These are phyloP conservation scores for Hipposideros larvatus DNA, from an alignment of 2,797 vertebrate species.

Conservation along the genomic window DNA sequence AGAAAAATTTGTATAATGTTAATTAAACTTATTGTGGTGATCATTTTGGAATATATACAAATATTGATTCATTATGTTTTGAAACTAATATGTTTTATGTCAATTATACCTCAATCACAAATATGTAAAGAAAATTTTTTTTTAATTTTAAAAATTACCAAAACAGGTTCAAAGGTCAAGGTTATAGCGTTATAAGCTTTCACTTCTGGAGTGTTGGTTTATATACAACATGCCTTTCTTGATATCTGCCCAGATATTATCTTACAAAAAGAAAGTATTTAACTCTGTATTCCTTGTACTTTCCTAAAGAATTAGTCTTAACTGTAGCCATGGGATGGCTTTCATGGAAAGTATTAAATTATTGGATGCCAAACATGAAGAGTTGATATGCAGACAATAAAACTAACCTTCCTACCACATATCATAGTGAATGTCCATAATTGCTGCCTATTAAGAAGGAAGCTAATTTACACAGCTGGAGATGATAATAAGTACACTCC, in stretches of 20 bases:
- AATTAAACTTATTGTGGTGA: no score
- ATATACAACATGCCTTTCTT: neutral
- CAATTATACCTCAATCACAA: neutral
- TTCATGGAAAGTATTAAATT: constrained; percentile 83
- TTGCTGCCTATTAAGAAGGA: constrained; percentile 64
- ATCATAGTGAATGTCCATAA: constrained; percentile 77
- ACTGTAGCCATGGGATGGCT: constrained; percentile 76
- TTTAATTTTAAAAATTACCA: neutral
- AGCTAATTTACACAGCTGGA: constrained; percentile 77
- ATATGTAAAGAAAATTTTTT: neutral
- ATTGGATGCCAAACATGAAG: constrained; percentile 76
- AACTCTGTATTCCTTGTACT: constrained; percentile 53
- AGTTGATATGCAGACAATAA: constrained; percentile 81
- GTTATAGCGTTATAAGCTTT: neutral
- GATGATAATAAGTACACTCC: constrained; percentile 57
- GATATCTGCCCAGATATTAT: neutral
- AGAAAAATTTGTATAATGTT: no score
- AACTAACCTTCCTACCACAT: constrained; percentile 73
- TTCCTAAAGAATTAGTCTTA: constrained; percentile 61
- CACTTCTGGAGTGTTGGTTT: neutral
- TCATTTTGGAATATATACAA: neutral
- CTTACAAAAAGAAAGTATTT: constrained; percentile 64
- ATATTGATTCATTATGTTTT: neutral
- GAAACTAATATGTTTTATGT: neutral
- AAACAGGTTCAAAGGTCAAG: neutral